These are phyloP conservation scores for Grapholita molesta DNA, from an alignment of 1,140 invertebrate species.

Conservation along the genomic window DNA sequence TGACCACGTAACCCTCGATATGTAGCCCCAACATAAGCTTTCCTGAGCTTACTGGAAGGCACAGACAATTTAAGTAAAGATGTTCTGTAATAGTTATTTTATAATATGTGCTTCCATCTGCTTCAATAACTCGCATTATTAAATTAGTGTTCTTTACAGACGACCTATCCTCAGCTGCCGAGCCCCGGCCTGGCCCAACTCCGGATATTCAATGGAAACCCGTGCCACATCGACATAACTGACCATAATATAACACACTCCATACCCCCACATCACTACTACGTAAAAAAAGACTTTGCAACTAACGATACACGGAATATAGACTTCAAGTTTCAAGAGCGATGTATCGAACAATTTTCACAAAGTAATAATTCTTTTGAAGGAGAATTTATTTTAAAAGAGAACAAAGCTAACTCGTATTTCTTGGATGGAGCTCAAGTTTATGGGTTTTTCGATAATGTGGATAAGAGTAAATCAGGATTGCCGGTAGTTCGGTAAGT, in stretches of 20 bases:
- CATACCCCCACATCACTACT: constrained; percentile 44
- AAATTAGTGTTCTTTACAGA: constrained; percentile 66
- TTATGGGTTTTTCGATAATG: constrained; percentile 46
- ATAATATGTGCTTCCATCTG: no score
- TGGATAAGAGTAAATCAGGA: constrained; percentile 65
- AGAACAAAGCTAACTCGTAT: constrained; percentile 50
- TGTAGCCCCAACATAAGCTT: no score
- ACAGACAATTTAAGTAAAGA: no score
- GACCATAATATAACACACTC: constrained; percentile 44
- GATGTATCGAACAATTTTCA: constrained; percentile 37
- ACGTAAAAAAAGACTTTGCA: constrained; percentile 39
- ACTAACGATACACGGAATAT: constrained; percentile 33
- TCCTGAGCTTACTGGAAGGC: no score
- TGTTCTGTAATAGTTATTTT: no score
- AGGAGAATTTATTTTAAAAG: constrained; percentile 40
- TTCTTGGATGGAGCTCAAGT: constrained; percentile 40
- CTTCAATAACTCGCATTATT: neutral
- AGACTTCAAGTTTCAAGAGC: constrained; percentile 36
- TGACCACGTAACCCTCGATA: no score
- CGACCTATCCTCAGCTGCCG: constrained; percentile 83
- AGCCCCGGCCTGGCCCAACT: constrained; percentile 80
- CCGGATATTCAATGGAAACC: constrained; percentile 84
- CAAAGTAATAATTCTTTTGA: neutral
- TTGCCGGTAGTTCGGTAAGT: constrained; percentile 57
- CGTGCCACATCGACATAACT: constrained; percentile 46